Base-by-base conservation (phyloP, 2,113 vertebrate genomes). In the Cynoglossus semilaevis region DNA sequence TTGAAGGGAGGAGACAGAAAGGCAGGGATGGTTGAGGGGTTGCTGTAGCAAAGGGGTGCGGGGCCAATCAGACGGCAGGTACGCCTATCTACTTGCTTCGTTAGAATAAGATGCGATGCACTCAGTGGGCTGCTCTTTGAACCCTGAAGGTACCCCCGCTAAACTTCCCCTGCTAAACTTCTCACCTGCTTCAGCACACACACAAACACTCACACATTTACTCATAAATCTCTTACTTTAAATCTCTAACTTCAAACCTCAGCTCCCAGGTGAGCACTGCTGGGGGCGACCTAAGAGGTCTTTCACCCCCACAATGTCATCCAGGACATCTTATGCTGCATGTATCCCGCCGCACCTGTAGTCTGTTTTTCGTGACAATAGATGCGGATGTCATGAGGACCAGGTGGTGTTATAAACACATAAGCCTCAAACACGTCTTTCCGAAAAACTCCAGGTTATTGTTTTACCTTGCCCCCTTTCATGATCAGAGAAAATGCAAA, bases 101-200 rank as follows among this genome's bases (percentile, higher is more conserved):
- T 81, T 80, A 77, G 64, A 84, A 77, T 78, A 72, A 83, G 83
- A 85, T 34, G 71, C 62, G 85, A 83, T 79, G 83, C 63, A 63
- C 79, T 83, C 57, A 0, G 60, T 82, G 83, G 82, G 77, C 46
- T 81, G 81, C 85, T 87, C 85, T 86, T 84, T 89, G 88, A 89
- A 89, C 86, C 77, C 77, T 67, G 70, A 85, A 86, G n/a, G 22
- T 29, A 29, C 22, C 55, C 10, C 46, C 12, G 36, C 82, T 88
- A 85, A n/a, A n/a, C n/a, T n/a, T n/a, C n/a, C n/a, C n/a, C n/a
- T n/a, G n/a, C n/a, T n/a, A n/a, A 89, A 86, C 85, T 81, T 76
- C 66, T 88, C 86, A 84, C 75, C 83, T 81, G 82, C 83, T 64
- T 76, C 82, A 81, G 63, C 82, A 76, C 78, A 60, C 65, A 70